Base-by-base conservation (phyloP, 2,113 vertebrate genomes). In the Arizona elegans region DNA sequence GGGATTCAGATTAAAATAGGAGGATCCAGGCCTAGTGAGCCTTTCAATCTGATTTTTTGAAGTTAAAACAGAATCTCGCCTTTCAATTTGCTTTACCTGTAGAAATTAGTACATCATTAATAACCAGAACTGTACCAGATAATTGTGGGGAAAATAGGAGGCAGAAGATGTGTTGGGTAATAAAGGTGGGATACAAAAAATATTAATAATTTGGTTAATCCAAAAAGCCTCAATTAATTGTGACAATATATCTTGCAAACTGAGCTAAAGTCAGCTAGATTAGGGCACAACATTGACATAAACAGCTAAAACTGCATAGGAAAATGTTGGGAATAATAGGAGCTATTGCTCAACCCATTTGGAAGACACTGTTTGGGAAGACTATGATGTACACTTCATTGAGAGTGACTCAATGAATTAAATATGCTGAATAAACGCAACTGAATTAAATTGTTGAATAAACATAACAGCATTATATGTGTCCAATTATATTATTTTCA, bases 1-100 rank as follows among this genome's bases (percentile, higher is more conserved):
- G 0, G 99, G 99, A 94, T 99, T 99, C 90, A 99, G 96, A 95
- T 99, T 99, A 96, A 99, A 99, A 96, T 99, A 99, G 7, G 99
- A 99, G 1, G 99, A 95, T 70, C 99, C 99, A 93, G 99, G 99
- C 95, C 99, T 97, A 54, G 98, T 99, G 93, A 99, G 97, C 90
- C 99, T 97, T 91, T 99, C 99, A 90, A 99, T 99, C 94, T 99
- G 99, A 96, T 99, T 99, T 97, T 99, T 99, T 29, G 99, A 98
- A 0, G 99, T 99, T 86, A 99, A 96, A 94, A 99, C 99, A 0
- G 99, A 99, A 95, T 99, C 99, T 95, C 99, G 98, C 96, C 99
- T 99, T 96, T 99, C 99, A 93, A 99, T 99, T 94, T 99, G 99
- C 94, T 99, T 99, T 93, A 99, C 99, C 99, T 99, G 96, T 92